Evolutionary conservation across 2,888 invertebrate species (phyloP).

Genomic region (Sclerodermus sp.): DNA sequence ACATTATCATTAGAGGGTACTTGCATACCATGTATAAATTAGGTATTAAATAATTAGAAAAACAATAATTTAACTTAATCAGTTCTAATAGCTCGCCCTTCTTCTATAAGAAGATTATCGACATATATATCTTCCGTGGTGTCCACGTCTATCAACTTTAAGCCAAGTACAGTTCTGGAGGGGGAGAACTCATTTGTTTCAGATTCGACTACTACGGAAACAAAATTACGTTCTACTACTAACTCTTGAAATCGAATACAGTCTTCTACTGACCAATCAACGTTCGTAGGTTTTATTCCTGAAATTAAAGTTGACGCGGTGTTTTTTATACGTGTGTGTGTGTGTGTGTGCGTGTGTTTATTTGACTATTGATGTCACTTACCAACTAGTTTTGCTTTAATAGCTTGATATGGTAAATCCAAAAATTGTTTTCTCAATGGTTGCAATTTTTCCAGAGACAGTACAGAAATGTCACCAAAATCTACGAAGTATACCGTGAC

Average conservation of each 20-base stretch:
- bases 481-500: conserved; percentile 68
- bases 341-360: no score
- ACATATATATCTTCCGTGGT: conserved; percentile 70
- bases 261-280: conserved; percentile 75
- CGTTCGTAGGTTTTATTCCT: conserved; percentile 63
- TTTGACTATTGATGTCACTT: conserved; percentile 25
- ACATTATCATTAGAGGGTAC: no score
- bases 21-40: no score
- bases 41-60: no score
- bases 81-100: conserved; percentile 62
- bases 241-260: conserved; percentile 73
- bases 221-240: conserved; percentile 71
- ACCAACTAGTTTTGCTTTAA: conserved; percentile 69
- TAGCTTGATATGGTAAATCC: conserved; percentile 67
- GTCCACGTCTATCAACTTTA: conserved; percentile 73
- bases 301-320: conserved; percentile 8
- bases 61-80: no score
- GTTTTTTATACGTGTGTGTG: conserved; percentile 3
- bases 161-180: conserved; percentile 65
- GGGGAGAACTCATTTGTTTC: conserved; percentile 66
- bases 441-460: conserved; percentile 62
- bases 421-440: conserved; percentile 63
- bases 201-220: conserved; percentile 68
- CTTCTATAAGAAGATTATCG: conserved; percentile 66
- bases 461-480: conserved; percentile 65